These are phyloP conservation scores for Nomada flava DNA, from an alignment of 2,888 invertebrate genomes.

Conservation along the genomic window DNA sequence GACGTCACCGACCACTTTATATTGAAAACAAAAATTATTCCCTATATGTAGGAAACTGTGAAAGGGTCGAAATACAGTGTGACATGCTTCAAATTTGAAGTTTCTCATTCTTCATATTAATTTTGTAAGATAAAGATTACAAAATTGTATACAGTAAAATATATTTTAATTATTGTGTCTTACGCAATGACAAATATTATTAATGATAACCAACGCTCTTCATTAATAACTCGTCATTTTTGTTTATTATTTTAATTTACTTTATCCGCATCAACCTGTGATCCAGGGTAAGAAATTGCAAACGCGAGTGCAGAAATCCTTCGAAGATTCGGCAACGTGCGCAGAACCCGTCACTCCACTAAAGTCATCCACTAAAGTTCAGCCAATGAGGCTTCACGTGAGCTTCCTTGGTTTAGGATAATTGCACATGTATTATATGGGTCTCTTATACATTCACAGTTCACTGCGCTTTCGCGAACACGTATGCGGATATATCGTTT, in stretches of 20 bases:
- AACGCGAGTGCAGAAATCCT: not conserved
- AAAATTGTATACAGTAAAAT: too few species aligned
- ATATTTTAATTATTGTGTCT: too few species aligned
- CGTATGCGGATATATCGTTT: not conserved
- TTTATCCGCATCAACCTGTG: not conserved
- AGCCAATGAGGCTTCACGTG: not conserved
- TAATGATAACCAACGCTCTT: too few species aligned
- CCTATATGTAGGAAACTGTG: too few species aligned
- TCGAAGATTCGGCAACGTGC: not conserved
- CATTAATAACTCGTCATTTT: too few species aligned
- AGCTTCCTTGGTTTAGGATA: constrained; percentile 13
- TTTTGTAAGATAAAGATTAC: too few species aligned
- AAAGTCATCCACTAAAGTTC: constrained; percentile 9
- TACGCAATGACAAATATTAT: too few species aligned
- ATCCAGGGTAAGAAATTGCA: not conserved
- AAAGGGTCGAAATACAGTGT: too few species aligned
- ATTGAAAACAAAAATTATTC: too few species aligned
- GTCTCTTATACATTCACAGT: not conserved
- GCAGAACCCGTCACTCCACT: not conserved
- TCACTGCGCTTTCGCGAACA: not conserved
- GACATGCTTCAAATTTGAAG: not conserved
- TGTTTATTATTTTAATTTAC: too few species aligned
- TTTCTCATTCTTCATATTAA: not conserved
- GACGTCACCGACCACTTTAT: too few species aligned
- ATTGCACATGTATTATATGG: not conserved